Percentiles rank a stretch among this genome's conserved stretches.
Evolutionary conservation across 2,113 vertebrate species (phyloP).

Genomic region (Ailurus styani): DNA sequence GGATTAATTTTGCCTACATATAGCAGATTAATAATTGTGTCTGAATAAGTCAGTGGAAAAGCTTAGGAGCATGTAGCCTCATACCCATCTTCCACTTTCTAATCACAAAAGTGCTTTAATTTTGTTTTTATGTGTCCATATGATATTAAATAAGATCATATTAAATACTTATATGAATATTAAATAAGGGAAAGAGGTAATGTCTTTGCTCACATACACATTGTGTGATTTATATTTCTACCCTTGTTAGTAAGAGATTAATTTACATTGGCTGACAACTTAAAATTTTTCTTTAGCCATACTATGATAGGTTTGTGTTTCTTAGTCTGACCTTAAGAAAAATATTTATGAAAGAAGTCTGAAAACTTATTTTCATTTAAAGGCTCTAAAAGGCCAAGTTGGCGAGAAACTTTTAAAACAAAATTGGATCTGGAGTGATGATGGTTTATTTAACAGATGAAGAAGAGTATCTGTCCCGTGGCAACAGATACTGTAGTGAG

Average conservation of each 20-base stretch:
- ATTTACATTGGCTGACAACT: conserved; percentile 2
- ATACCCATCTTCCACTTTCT: background rate
- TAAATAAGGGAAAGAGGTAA: background rate
- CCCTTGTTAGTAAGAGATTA: background rate
- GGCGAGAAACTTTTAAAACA: conserved; percentile 22
- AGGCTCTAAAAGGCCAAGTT: background rate
- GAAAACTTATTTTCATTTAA: background rate
- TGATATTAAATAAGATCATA: background rate
- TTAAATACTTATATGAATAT: background rate
- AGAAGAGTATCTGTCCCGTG: conserved; percentile 15
- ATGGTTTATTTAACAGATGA: conserved; percentile 67
- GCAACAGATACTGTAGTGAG: conserved; percentile 26
- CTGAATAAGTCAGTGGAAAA: background rate
- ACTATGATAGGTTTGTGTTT: background rate
- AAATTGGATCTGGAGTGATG: conserved; percentile 19
- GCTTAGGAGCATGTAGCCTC: background rate
- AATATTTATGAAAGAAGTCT: background rate
- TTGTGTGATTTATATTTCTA: background rate
- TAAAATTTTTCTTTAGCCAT: background rate
- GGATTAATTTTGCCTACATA: conserved; percentile 26
- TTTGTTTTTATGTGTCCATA: background rate
- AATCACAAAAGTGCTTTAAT: background rate
- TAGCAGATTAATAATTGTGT: conserved; percentile 10
- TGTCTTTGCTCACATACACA: background rate
- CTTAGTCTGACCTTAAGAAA: background rate